phyloP scores from a whole-genome alignment of 2,888 invertebrate species.

The Melanargia galathea region DNA sequence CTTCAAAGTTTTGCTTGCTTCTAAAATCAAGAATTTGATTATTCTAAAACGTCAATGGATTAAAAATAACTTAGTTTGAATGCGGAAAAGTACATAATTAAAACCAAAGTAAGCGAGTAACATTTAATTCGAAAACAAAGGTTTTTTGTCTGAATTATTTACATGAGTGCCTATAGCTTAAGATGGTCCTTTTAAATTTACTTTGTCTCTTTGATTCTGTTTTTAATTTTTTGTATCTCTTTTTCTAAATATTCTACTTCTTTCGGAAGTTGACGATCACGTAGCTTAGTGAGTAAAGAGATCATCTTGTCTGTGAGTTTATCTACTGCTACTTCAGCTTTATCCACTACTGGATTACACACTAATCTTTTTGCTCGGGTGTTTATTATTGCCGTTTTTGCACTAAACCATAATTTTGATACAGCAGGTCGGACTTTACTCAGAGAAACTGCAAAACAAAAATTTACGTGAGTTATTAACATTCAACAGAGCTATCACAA shows the following conservation, averaged over 20 bases:
- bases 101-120: too few relatives aligned
- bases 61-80: background rate
- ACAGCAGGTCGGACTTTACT: slow-evolving; percentile 57
- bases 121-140: too few relatives aligned
- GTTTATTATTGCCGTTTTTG: slow-evolving; percentile 52
- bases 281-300: slow-evolving; percentile 48
- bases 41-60: background rate
- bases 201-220: slow-evolving; percentile 23
- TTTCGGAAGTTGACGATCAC: slow-evolving; percentile 54
- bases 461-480: slow-evolving; percentile 44
- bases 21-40: slow-evolving; percentile 48
- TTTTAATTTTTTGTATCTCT: slow-evolving; percentile 54
- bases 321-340: slow-evolving; percentile 52
- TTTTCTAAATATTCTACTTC: slow-evolving; percentile 62
- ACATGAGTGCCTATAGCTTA: background rate
- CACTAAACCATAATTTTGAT: slow-evolving; percentile 53
- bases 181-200: background rate
- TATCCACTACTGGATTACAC: slow-evolving; percentile 52
- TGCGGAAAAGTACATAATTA: background rate
- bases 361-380: slow-evolving; percentile 56
- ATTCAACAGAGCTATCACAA: background rate
- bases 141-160: background rate
- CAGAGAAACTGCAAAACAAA: slow-evolving; percentile 74
- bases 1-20: slow-evolving; percentile 49
- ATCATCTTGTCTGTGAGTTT: slow-evolving; percentile 44